phyloP scores from a whole-genome alignment of 2,888 invertebrate species.

The Acrocyrtus sp. region DNA sequence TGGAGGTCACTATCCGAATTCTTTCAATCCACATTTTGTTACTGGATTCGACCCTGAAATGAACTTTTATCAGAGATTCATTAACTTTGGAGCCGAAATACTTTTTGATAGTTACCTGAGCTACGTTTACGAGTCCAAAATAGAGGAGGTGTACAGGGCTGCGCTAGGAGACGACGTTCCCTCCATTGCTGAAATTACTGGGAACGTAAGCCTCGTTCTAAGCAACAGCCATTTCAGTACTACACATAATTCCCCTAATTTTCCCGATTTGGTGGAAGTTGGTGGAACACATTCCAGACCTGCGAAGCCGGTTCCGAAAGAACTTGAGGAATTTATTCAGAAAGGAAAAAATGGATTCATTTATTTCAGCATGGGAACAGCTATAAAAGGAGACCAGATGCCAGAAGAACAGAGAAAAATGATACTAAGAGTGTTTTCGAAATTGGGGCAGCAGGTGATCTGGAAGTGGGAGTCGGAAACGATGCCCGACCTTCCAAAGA shows the following conservation, averaged over 20 bases:
- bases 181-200: slow-evolving; percentile 43
- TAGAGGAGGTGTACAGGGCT: slow-evolving; percentile 57
- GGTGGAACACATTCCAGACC: slow-evolving; percentile 64
- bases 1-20: slow-evolving; percentile 61
- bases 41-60: slow-evolving; percentile 58
- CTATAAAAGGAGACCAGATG: slow-evolving; percentile 64
- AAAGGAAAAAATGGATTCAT: slow-evolving; percentile 52
- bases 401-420: slow-evolving; percentile 68
- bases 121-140: slow-evolving; percentile 64
- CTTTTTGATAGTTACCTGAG: slow-evolving; percentile 65
- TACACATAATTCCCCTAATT: slow-evolving; percentile 56
- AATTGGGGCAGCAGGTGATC: slow-evolving; percentile 72
- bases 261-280: slow-evolving; percentile 64
- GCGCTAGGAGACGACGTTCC: slow-evolving; percentile 66
- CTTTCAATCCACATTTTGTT: slow-evolving; percentile 65
- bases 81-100: slow-evolving; percentile 63
- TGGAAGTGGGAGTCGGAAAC: slow-evolving; percentile 50
- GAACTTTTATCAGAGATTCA: slow-evolving; percentile 62
- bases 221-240: slow-evolving; percentile 64
- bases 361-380: slow-evolving; percentile 49
- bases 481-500: slow-evolving; percentile 43
- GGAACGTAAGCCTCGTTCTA: slow-evolving; percentile 58
- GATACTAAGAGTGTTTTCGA: slow-evolving; percentile 71
- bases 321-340: slow-evolving; percentile 45
- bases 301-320: slow-evolving; percentile 48